A percentile compares a stretch with the other conserved stretches of the same genome.
These are phyloP conservation scores for Esox masquinongy DNA, from an alignment of 2,797 vertebrate genomes.

Conservation along the genomic window DNA sequence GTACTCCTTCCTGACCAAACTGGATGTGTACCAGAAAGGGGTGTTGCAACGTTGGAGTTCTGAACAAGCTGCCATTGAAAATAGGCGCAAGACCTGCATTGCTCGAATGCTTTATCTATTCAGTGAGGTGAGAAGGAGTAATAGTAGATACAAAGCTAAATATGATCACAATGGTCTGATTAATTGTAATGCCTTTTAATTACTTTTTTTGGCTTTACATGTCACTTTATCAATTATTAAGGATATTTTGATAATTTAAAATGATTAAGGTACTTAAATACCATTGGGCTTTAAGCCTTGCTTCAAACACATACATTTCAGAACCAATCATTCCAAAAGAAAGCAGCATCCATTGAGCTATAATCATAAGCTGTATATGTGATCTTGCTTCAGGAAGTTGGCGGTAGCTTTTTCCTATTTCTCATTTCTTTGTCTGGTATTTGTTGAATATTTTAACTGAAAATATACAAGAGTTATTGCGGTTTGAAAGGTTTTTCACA, in stretches of 20 bases:
- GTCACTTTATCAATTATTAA: neutral
- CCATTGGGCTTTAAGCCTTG: neutral
- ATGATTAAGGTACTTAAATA: neutral
- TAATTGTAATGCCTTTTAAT: neutral
- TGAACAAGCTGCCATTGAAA: constrained; percentile 47
- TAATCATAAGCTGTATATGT: no score
- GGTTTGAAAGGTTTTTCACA: no score
- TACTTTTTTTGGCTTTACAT: neutral
- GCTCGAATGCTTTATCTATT: constrained; percentile 53
- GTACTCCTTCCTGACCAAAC: constrained; percentile 47
- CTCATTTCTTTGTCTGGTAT: no score
- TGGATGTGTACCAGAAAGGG: constrained; percentile 53
- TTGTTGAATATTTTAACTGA: no score
- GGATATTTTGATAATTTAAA: neutral
- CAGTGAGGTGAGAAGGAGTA: constrained; percentile 53
- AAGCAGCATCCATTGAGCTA: neutral
- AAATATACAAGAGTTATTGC: no score
- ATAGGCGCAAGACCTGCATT: constrained; percentile 44
- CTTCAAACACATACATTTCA: neutral
- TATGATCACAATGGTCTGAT: neutral
- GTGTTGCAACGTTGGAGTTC: constrained; percentile 42
- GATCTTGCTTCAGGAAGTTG: no score
- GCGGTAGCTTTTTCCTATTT: no score
- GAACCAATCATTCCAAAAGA: neutral
- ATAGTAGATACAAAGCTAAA: neutral